phyloP scores from a whole-genome alignment of 2,888 invertebrate genomes.

The Euplagia quadripunctaria region DNA sequence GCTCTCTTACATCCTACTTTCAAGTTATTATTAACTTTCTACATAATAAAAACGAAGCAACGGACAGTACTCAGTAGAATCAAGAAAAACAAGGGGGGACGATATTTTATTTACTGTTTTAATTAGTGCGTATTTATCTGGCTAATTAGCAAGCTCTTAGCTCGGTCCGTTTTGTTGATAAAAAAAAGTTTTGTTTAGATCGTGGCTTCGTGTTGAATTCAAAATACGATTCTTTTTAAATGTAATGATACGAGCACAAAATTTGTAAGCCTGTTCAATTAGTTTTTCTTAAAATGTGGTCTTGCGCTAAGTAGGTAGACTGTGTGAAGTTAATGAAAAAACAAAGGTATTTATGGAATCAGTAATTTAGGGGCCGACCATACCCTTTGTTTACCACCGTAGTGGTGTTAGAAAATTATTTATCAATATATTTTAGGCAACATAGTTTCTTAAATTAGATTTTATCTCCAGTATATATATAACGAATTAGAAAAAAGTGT shows the following conservation, averaged over 20 bases:
- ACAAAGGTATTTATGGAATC: no score
- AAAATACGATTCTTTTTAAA: constrained; percentile 25
- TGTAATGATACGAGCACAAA: neutral
- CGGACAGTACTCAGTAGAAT: neutral
- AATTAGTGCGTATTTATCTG: constrained; percentile 51
- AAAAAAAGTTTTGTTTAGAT: constrained; percentile 29
- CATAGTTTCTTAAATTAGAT: no score
- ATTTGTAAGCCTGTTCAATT: neutral
- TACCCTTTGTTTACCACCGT: no score
- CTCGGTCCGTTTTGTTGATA: constrained; percentile 21
- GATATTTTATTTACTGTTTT: constrained; percentile 46
- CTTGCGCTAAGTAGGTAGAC: neutral
- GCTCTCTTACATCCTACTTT: constrained; percentile 1
- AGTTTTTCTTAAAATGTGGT: neutral
- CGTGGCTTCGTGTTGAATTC: constrained; percentile 30
- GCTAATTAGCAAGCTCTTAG: constrained; percentile 42
- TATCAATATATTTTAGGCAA: no score
- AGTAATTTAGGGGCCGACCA: no score
- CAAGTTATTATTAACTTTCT: constrained; percentile 10
- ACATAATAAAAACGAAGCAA: neutral
- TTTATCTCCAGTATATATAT: no score
- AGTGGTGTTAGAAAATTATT: no score
- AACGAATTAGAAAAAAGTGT: no score
- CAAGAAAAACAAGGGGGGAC: constrained; percentile 29
- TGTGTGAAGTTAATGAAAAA: no score